A percentile compares a stretch with the other conserved stretches of the same genome.
These are phyloP conservation scores for Semicossyphus pulcher DNA, from an alignment of 2,113 vertebrate genomes.

Conservation along the genomic window DNA sequence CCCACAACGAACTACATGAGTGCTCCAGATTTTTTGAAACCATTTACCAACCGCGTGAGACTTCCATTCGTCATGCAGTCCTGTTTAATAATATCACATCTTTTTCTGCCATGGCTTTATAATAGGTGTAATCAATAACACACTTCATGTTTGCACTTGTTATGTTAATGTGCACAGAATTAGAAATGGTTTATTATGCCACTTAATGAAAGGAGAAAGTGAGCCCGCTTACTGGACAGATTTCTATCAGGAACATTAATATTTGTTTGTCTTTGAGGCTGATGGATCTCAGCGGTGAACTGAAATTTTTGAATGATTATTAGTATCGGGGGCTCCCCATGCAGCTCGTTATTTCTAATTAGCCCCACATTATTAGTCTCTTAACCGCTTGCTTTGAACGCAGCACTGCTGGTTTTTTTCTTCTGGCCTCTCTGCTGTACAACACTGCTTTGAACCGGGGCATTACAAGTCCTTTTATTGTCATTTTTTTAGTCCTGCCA, in stretches of 20 bases:
- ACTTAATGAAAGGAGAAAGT: background rate
- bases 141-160: background rate
- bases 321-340: background rate
- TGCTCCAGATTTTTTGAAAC: background rate
- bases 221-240: background rate
- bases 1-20: background rate
- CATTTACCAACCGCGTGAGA: background rate
- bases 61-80: background rate
- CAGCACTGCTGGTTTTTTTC: background rate
- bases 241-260: background rate
- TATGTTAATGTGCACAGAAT: background rate
- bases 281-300: background rate
- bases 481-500: background rate
- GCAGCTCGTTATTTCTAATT: conserved; percentile 25
- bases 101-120: background rate
- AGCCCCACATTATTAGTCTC: conserved; percentile 3
- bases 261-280: background rate
- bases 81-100: background rate
- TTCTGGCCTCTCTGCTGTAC: background rate
- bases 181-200: conserved; percentile 1
- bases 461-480: background rate
- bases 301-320: conserved; percentile 7
- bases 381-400: background rate
- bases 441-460: background rate
- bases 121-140: conserved; percentile 5